Evolutionary conservation across 2,888 invertebrate species (phyloP).

Genomic region (Scaptomyza reducta): DNA sequence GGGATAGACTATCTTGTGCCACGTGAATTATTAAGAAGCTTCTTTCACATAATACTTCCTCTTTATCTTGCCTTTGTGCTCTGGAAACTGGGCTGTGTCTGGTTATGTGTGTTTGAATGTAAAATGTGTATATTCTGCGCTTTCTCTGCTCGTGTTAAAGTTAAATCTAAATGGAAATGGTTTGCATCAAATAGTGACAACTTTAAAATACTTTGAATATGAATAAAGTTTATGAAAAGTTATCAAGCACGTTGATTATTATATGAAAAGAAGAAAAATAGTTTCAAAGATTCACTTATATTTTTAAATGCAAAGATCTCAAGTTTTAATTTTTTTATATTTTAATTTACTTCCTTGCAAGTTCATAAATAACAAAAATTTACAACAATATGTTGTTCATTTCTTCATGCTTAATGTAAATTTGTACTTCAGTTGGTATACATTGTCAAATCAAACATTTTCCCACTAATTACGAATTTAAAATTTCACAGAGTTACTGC

Average conservation of each 20-base stretch:
- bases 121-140: not conserved
- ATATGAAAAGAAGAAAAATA: too few species aligned
- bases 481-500: not conserved
- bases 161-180: not conserved
- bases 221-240: not conserved
- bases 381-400: not conserved
- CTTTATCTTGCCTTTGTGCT: not conserved
- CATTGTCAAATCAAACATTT: constrained; percentile 17
- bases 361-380: too few species aligned
- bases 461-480: not conserved
- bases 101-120: not conserved
- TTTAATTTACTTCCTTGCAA: too few species aligned
- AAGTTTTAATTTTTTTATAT: too few species aligned
- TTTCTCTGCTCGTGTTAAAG: not conserved
- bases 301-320: too few species aligned
- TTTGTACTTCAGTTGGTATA: not conserved
- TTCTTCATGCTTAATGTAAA: not conserved
- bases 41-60: constrained; percentile 10
- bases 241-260: not conserved
- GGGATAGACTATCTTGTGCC: constrained; percentile 10
- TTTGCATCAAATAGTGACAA: not conserved
- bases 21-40: constrained; percentile 45
- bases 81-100: constrained; percentile 12
- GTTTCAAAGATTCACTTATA: too few species aligned
- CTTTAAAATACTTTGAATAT: constrained; percentile 1